A percentile compares a stretch with the other conserved stretches of the same genome.
Evolutionary conservation across 2,888 invertebrate genomes (phyloP).

Genomic region (Oxytorus armatus): DNA sequence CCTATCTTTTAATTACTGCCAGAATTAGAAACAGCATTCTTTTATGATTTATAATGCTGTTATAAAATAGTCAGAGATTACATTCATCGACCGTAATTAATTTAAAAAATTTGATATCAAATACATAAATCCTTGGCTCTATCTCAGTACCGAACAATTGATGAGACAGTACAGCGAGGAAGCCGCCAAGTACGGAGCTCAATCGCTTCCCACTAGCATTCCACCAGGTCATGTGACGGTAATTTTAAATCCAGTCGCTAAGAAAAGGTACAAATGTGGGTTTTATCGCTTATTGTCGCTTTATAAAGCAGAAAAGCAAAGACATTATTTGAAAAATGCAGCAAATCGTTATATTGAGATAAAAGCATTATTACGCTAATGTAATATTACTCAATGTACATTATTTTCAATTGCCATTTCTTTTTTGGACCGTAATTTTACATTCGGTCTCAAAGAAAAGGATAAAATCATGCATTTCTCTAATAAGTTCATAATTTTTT

Average conservation of each 20-base stretch:
- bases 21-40: neutral
- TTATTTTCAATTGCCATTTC: conserved; percentile 1
- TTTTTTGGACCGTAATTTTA: neutral
- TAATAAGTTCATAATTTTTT: neutral
- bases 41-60: neutral
- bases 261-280: conserved; percentile 92
- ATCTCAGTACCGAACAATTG: conserved; percentile 89
- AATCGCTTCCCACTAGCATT: conserved; percentile 86
- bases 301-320: conserved; percentile 85
- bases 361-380: neutral
- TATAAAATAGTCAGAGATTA: no score
- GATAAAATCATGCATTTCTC: neutral
- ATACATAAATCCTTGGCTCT: conserved; percentile 22
- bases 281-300: neutral
- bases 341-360: conserved; percentile 95
- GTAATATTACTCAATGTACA: no score
- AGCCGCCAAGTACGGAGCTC: conserved; percentile 90
- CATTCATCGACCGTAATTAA: conserved; percentile 12
- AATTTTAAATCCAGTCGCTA: conserved; percentile 96
- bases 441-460: neutral
- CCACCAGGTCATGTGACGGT: conserved; percentile 92
- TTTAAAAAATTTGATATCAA: neutral
- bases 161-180: conserved; percentile 93
- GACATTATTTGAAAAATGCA: conserved; percentile 93
- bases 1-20: conserved; percentile 11